phyloP scores from a whole-genome alignment of 2,797 vertebrate species.

The Microhierax caerulescens region DNA sequence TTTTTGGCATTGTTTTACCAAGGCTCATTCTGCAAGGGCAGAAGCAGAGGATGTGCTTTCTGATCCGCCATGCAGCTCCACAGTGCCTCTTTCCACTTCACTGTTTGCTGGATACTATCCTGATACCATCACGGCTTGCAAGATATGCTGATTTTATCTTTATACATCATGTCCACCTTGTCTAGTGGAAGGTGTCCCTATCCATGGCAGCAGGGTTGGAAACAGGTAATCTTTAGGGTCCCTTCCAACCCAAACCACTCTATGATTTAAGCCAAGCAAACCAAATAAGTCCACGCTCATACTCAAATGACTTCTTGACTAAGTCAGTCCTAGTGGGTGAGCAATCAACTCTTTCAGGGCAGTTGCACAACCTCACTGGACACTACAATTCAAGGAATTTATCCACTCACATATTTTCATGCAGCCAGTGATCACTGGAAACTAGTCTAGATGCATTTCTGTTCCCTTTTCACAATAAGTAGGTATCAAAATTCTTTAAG shows the following conservation, averaged over 20 bases:
- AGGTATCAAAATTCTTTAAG: neutral
- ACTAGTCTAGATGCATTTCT: neutral
- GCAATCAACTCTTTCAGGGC: neutral
- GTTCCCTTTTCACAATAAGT: neutral
- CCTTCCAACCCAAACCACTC: too few species aligned
- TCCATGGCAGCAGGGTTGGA: too few species aligned
- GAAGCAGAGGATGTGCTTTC: neutral
- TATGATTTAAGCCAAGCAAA: slow-evolving; percentile 22
- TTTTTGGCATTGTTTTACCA: neutral
- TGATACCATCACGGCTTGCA: neutral
- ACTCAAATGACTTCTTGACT: neutral
- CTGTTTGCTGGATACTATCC: slow-evolving; percentile 16
- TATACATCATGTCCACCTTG: neutral
- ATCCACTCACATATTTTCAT: neutral
- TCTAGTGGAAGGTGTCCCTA: too few species aligned
- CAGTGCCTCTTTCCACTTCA: neutral
- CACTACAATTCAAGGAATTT: neutral
- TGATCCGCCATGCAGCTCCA: neutral
- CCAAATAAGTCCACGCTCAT: neutral
- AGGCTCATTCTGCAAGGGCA: neutral
- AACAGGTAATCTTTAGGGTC: too few species aligned
- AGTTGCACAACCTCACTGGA: neutral
- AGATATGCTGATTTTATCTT: slow-evolving; percentile 5
- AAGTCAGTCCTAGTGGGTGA: neutral
- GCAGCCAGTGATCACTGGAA: neutral